Evolutionary conservation across 2,113 vertebrate species (phyloP), one percentile per base, ranked within the genome.

Genomic region (Pandion haliaetus): DNA sequence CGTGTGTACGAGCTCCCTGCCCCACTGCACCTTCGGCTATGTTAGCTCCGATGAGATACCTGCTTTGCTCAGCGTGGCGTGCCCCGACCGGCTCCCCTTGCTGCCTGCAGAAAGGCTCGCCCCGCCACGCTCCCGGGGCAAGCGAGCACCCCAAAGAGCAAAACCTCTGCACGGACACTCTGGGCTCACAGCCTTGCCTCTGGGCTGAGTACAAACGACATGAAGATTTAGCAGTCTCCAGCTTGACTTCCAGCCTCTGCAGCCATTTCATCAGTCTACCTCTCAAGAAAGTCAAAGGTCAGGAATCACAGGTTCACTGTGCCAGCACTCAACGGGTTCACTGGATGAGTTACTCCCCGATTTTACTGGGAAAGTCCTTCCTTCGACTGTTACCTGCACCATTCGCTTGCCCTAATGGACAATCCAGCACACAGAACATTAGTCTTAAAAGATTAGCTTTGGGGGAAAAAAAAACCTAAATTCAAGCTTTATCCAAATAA

Each of bases 11-110:
- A 54, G 67, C 74, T 31, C 91, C 61, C 42, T 12, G 32, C 34
- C 54, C 6, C 74, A 7, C 44, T 5, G 0, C 17, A 13, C 36
- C 54, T 12, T 14, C 0, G 3, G 26, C 5, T 5, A 8, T 0
- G 0, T 10, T 14, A 4, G 11, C 42, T 20, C 21, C 5, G 0
- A 5, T 2, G 25, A 45, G 52, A 17, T 65, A 5, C 15, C 14
- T 19, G 19, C n/a, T 4, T 0, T n/a, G 29, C 72, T 42, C 14
- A 5, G 7, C 8, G 17, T n/a, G 12, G 12, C 3, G 1, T 18
- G 61, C 17, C 52, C 14, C 1, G 0, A 44, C 62, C 77, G 14
- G 54, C 87, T 70, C 6, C 1, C 12, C 40, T 20, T 1, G 20
- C 31, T 32, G 61, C 65, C 70, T 3, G 57, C 71, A 32, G 52